Evolutionary conservation across 1,140 invertebrate genomes (phyloP).

Genomic region (Drosophila leontia): DNA sequence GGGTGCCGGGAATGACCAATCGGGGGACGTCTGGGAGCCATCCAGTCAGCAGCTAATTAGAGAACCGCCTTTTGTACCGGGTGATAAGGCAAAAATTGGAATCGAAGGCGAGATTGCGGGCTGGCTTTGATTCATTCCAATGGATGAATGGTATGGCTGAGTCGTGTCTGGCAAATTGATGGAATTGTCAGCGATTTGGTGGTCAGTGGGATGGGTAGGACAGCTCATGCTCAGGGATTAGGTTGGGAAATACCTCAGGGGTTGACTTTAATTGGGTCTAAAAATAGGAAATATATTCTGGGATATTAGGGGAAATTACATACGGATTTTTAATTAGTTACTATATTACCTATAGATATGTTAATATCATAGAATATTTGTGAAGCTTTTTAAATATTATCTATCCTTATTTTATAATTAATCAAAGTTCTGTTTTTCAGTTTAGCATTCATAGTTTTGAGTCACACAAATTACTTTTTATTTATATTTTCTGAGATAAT

Average conservation of each 20-base stretch:
- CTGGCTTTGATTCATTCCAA: constrained; percentile 32
- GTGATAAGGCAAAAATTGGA: constrained; percentile 60
- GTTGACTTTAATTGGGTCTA: constrained; percentile 7
- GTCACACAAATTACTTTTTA: too few species aligned
- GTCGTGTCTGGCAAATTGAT: constrained; percentile 60
- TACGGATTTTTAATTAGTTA: background rate
- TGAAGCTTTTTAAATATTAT: too few species aligned
- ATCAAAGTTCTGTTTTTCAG: too few species aligned
- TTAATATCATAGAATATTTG: too few species aligned
- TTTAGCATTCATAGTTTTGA: too few species aligned
- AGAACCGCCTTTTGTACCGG: constrained; percentile 62
- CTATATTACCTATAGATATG: too few species aligned
- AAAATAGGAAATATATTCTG: background rate
- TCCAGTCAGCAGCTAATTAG: constrained; percentile 66
- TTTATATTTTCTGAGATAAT: background rate
- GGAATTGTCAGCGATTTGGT: constrained; percentile 56
- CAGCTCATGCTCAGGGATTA: background rate
- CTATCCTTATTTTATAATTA: too few species aligned
- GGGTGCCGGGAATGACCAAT: constrained; percentile 20
- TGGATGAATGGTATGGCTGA: constrained; percentile 24
- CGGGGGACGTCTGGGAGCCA: constrained; percentile 36
- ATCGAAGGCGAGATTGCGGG: constrained; percentile 50
- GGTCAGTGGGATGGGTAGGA: constrained; percentile 5
- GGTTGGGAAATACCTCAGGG: background rate
- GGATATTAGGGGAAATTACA: background rate